Conservation (phyloP, 1,140 invertebrate genomes). For the Pogonus chalceus region DNA sequence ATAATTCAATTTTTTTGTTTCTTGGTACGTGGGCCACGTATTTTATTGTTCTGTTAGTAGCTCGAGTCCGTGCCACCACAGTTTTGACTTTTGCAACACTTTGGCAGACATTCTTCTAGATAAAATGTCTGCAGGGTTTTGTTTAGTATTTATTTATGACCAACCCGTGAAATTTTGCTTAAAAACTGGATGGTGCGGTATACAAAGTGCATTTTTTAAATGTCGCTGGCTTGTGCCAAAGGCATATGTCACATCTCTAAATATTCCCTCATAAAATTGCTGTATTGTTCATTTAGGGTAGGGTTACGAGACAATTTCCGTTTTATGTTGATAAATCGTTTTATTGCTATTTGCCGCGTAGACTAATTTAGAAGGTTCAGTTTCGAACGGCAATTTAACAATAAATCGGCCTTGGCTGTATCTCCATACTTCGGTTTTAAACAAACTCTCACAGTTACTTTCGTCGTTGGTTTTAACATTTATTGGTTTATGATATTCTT, state of each 20-base stretch:
- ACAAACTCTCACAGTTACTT: neutral
- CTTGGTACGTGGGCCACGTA: conserved; percentile 26
- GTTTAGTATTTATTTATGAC: conserved; percentile 20
- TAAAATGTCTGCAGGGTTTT: conserved; percentile 29
- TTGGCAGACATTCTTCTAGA: conserved; percentile 18
- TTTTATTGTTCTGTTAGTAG: conserved; percentile 9
- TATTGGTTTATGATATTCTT: conserved; percentile 8
- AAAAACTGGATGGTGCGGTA: no score
- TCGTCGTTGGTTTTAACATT: neutral
- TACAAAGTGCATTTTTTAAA: no score
- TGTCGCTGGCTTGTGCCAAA: no score
- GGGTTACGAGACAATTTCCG: no score
- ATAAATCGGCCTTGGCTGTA: neutral
- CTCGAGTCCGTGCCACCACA: conserved; percentile 21
- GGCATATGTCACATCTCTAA: no score
- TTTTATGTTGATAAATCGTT: no score
- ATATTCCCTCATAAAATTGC: conserved; percentile 12
- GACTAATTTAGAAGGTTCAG: no score
- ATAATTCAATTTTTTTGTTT: conserved; percentile 18
- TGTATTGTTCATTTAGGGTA: conserved; percentile 27
- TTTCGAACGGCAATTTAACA: no score
- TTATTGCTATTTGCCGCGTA: no score
- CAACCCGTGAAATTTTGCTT: no score
- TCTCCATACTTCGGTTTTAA: neutral
- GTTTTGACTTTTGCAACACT: conserved; percentile 6